Conservation (phyloP, 2,797 vertebrate genomes). For the Centroberyx gerrardi region DNA sequence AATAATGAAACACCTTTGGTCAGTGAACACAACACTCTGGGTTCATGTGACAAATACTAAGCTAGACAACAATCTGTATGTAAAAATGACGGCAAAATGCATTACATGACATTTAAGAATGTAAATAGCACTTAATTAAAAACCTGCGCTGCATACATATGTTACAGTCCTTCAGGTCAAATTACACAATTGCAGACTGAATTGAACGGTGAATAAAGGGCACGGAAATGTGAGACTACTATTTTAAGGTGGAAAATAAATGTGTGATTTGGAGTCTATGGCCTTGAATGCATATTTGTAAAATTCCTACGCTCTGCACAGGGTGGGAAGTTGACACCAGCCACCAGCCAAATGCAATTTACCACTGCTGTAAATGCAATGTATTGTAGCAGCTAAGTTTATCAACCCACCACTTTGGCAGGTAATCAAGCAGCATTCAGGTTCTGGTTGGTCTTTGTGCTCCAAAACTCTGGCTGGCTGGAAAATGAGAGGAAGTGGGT, state of each 20-base stretch:
- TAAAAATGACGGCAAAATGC: not conserved
- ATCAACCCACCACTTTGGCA: slow-evolving; percentile 40
- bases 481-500: slow-evolving; percentile 8
- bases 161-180: slow-evolving; percentile 20
- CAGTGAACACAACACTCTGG: too few species aligned
- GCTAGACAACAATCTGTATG: not conserved
- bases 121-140: not conserved
- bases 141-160: not conserved
- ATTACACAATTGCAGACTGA: slow-evolving; percentile 16
- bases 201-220: slow-evolving; percentile 48
- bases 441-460: not conserved
- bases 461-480: slow-evolving; percentile 19
- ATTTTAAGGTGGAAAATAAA: slow-evolving; percentile 24
- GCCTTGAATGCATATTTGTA: slow-evolving; percentile 41
- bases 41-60: not conserved
- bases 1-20: too few species aligned
- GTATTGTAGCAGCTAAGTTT: slow-evolving; percentile 27
- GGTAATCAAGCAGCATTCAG: slow-evolving; percentile 36
- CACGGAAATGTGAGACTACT: slow-evolving; percentile 18
- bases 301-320: not conserved
- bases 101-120: slow-evolving; percentile 26
- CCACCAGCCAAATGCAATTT: slow-evolving; percentile 45
- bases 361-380: slow-evolving; percentile 28
- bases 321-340: slow-evolving; percentile 37
- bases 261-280: slow-evolving; percentile 30